These are phyloP conservation scores for Andrena bucephala DNA, from an alignment of 2,888 invertebrate genomes.

Conservation along the genomic window DNA sequence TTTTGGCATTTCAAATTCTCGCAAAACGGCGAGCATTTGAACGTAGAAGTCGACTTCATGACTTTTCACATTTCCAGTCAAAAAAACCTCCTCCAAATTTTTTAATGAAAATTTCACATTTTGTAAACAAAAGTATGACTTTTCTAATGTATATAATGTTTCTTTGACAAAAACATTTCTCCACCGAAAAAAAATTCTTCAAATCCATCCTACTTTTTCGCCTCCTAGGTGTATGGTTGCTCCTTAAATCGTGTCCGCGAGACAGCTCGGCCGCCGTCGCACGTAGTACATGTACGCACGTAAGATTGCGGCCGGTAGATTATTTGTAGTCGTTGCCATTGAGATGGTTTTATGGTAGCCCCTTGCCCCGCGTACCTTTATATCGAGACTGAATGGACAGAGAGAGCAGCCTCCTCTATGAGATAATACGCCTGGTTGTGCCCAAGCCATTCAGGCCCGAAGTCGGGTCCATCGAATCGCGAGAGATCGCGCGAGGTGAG, in stretches of 20 bases:
- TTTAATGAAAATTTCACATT: too few relatives aligned
- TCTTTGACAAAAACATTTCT: background rate
- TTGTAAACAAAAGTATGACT: too few relatives aligned
- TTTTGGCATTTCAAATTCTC: too few relatives aligned
- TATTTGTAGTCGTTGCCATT: slow-evolving; percentile 76
- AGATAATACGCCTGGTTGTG: slow-evolving; percentile 78
- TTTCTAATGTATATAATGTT: too few relatives aligned
- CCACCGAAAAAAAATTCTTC: too few relatives aligned
- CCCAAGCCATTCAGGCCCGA: slow-evolving; percentile 73
- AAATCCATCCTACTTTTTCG: too few relatives aligned
- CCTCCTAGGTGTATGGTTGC: too few relatives aligned
- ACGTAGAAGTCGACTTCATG: too few relatives aligned
- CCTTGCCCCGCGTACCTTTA: slow-evolving; percentile 77
- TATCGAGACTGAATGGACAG: slow-evolving; percentile 79
- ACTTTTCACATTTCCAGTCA: too few relatives aligned
- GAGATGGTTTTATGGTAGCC: slow-evolving; percentile 75
- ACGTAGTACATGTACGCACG: slow-evolving; percentile 34
- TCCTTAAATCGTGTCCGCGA: background rate
- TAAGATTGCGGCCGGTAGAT: slow-evolving; percentile 66
- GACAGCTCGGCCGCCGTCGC: slow-evolving; percentile 2
- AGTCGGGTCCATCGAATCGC: slow-evolving; percentile 71
- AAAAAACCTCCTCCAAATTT: too few relatives aligned
- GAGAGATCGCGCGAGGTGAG: slow-evolving; percentile 70
- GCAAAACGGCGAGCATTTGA: too few relatives aligned
- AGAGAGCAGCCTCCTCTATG: slow-evolving; percentile 77